phyloP scores from a whole-genome alignment of 1,140 invertebrate genomes.

The Uloborus diversus region DNA sequence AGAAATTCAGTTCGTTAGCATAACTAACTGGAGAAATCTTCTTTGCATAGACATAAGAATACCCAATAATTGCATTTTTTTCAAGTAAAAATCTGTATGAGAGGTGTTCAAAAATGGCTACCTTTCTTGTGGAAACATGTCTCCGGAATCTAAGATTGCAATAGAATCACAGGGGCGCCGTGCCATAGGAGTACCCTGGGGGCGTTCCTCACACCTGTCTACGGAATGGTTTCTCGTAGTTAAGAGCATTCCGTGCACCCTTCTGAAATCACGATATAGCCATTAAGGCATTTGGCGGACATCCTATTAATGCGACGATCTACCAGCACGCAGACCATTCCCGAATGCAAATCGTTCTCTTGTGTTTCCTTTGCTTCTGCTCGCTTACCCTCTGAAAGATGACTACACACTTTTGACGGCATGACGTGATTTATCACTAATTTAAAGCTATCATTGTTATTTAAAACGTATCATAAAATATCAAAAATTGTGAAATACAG shows the following conservation, averaged over 20 bases:
- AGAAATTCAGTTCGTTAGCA: no score
- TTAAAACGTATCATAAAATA: no score
- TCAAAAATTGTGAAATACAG: no score
- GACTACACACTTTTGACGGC: no score
- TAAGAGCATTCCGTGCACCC: slow-evolving; percentile 21
- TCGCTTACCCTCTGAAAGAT: not conserved
- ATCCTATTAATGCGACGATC: slow-evolving; percentile 41
- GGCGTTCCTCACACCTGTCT: slow-evolving; percentile 46
- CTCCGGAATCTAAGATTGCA: not conserved
- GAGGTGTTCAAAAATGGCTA: no score
- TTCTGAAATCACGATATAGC: slow-evolving; percentile 36
- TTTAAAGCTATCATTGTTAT: no score
- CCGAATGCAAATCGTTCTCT: not conserved
- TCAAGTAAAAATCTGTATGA: no score
- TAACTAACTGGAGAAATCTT: no score
- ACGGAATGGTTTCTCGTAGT: slow-evolving; percentile 5
- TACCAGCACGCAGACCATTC: slow-evolving; percentile 26
- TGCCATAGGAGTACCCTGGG: slow-evolving; percentile 16
- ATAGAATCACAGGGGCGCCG: not conserved
- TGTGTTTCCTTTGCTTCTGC: not conserved
- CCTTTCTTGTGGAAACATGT: not conserved
- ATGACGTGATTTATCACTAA: no score
- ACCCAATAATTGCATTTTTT: no score
- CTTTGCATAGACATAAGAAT: no score
- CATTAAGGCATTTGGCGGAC: slow-evolving; percentile 28